Base-by-base conservation (phyloP, 2,797 vertebrate species). In the Tarsius wallacei region DNA sequence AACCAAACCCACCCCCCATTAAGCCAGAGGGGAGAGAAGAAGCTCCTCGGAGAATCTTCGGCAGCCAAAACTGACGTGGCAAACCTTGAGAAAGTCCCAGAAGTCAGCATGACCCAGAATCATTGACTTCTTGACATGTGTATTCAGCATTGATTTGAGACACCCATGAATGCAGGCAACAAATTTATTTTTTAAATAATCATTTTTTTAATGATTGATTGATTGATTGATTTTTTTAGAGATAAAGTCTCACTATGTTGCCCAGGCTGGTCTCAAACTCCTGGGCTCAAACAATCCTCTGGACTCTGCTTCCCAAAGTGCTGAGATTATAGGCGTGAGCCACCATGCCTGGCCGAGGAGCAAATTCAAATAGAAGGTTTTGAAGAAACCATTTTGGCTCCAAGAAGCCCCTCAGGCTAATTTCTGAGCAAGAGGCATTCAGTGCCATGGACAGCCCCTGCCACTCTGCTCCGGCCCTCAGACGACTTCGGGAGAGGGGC, bases 111-210 rank as follows among this genome's bases (percentile, higher is more conserved):
- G 0, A 9, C 24, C 17, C 10, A 22, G 77, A 70, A 13, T 8
- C n/a, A 0, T 1, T 0, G 63, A 10, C 66, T 15, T 77, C 28
- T n/a, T 2, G 47, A 68, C 31, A 0, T 0, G 0, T 2, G n/a
- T 0, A 0, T 26, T 61, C 49, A 3, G 3, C 7, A 0, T 2
- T 8, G 28, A n/a, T 8, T 22, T 19, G 33, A 90, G 21, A 81
- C 21, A 9, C 42, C 28, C 0, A 0, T 0, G 2, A 42, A 42
- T 28, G 11, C 5, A 63, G 53, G 61, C 10, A 8, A n/a, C n/a
- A 74, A 26, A 42, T 53, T 87, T 42, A 42, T 42, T 42, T 42
- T 42, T 42, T 42, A 5, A 42, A 42, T 42, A 42, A 42, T 42
- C 42, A 5, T 42, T 42, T 42, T 42, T 42, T 4, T 5, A 42